These are phyloP conservation scores for Apodemia duryi DNA, from an alignment of 2,888 invertebrate genomes.

Conservation along the genomic window DNA sequence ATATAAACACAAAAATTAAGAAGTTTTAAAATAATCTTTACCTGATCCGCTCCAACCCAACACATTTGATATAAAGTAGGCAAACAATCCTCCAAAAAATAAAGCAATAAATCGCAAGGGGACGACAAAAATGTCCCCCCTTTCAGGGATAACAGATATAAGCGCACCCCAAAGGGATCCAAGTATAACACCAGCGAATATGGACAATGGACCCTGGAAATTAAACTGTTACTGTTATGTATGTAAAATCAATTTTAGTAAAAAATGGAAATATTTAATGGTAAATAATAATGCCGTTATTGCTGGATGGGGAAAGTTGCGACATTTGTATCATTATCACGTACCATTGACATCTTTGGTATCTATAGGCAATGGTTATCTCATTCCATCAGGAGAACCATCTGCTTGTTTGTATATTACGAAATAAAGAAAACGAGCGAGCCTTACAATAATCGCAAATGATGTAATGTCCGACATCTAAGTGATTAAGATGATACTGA, in stretches of 20 bases:
- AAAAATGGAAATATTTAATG: too few relatives aligned
- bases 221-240: background rate
- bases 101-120: conserved; percentile 85
- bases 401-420: too few relatives aligned
- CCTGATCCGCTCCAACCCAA: conserved; percentile 82
- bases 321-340: too few relatives aligned
- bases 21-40: conserved; percentile 31
- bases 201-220: conserved; percentile 82
- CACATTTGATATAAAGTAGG: conserved; percentile 86
- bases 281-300: too few relatives aligned
- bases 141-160: conserved; percentile 85
- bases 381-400: too few relatives aligned
- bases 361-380: too few relatives aligned
- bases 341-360: too few relatives aligned
- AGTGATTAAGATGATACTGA: too few relatives aligned
- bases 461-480: too few relatives aligned
- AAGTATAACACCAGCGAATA: conserved; percentile 84
- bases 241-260: background rate
- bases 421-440: too few relatives aligned
- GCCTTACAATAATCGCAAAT: too few relatives aligned
- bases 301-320: too few relatives aligned
- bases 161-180: conserved; percentile 86
- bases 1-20: background rate
- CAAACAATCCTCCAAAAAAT: conserved; percentile 85
- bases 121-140: conserved; percentile 82